Base-by-base conservation (phyloP, 2,797 vertebrate genomes). In the Falco berigora region DNA sequence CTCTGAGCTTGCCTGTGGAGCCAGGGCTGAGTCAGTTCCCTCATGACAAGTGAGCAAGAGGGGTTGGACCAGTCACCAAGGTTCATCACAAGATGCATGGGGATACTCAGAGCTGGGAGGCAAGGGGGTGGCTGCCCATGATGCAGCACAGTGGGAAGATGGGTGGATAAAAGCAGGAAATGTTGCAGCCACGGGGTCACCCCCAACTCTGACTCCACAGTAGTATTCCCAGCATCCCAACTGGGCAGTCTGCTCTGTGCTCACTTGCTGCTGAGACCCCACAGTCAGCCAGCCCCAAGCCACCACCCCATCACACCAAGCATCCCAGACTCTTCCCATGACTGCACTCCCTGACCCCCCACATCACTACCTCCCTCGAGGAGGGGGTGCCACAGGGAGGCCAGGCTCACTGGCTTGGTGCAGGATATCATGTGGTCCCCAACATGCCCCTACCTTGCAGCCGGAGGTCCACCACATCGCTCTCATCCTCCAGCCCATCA, bases 401-500 rank as follows among this genome's bases (percentile, higher is more conserved):
- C 47, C 63, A 68, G 47, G 72, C 34, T 59, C 38, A 34, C n/a
- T 64, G 84, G 19, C 23, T 12, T 15, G 34, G 59, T 4, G 0
- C 44, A 63, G 56, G 32, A 49, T 3, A 1, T 40, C 5, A 5
- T 1, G 1, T 3, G 0, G n/a, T 30, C 20, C 76, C 75, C 30
- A 27, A 36, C 4, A 0, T 13, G 14, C 20, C 44, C 96, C 97
- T 92, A 99, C 99, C 99, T 96, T 97, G 94, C 88, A 99, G 97
- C 94, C 98, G 98, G 80, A 99, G 98, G 38, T 99, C 99, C 90
- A 99, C 98, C 4, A 98, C 98, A 4, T 98, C 97, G 0, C 98
- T 99, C 96, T 99, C 98, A 0, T 99, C 99, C 96, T 99, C 99
- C 96, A 99, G 98, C 12, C 99, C 99, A 0, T 99, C 99, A 1